Evolutionary conservation across 2,888 invertebrate species (phyloP).

Genomic region (Endotricha flammealis): DNA sequence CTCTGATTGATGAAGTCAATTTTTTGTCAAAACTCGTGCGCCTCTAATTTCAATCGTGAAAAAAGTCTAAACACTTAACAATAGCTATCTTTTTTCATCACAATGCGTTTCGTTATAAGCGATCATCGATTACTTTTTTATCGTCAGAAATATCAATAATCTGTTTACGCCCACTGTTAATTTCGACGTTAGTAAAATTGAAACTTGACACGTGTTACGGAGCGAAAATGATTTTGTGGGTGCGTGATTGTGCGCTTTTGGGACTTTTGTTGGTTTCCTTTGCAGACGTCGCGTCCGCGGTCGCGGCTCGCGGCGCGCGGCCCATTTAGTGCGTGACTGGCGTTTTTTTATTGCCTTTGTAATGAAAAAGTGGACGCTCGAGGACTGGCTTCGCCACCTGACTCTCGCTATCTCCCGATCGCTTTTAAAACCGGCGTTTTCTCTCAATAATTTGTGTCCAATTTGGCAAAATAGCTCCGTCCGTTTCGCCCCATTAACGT

Average conservation of each 20-base stretch:
- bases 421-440: conserved; percentile 39
- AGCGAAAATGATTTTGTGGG: conserved; percentile 72
- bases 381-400: conserved; percentile 45
- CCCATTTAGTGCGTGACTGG: conserved; percentile 73
- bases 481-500: conserved; percentile 37
- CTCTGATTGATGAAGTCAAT: conserved; percentile 71
- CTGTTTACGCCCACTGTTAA: conserved; percentile 77
- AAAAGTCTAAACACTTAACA: conserved; percentile 62
- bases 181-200: conserved; percentile 74
- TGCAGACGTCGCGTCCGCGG: conserved; percentile 58
- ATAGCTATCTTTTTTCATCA: conserved; percentile 59
- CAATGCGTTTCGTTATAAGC: conserved; percentile 55
- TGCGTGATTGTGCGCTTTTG: conserved; percentile 71
- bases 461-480: conserved; percentile 46
- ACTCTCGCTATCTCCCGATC: conserved; percentile 39
- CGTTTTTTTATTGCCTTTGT: conserved; percentile 70
- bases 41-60: conserved; percentile 55
- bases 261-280: conserved; percentile 71
- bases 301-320: conserved; percentile 39
- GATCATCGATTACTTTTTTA: conserved; percentile 78
- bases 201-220: conserved; percentile 76
- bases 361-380: conserved; percentile 61
- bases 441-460: conserved; percentile 50
- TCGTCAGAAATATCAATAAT: conserved; percentile 74
- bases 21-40: conserved; percentile 62